A percentile compares a stretch with the other conserved stretches of the same genome.
phyloP scores from a whole-genome alignment of 2,797 vertebrate genomes.

The Hapalemur alaotrensis region DNA sequence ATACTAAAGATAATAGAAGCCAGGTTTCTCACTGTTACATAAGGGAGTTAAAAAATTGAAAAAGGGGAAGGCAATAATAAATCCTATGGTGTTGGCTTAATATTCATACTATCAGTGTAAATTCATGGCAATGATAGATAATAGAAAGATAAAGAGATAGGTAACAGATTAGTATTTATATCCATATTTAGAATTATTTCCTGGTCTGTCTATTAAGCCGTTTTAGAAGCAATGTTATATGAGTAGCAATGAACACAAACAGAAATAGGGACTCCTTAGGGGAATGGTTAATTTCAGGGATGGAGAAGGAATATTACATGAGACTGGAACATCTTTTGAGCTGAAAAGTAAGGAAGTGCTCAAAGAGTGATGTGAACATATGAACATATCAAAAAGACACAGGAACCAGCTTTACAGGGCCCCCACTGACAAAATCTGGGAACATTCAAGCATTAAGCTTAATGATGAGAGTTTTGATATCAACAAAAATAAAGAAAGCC shows the following conservation, averaged over 20 bases:
- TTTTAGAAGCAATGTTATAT: background rate
- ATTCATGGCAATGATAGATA: background rate
- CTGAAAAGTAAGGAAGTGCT: no score
- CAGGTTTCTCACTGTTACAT: background rate
- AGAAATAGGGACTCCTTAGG: background rate
- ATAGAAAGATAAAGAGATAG: background rate
- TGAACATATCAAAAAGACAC: background rate
- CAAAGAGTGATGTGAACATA: no score
- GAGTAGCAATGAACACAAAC: background rate
- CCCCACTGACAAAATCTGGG: background rate
- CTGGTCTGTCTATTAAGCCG: background rate
- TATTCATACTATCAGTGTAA: background rate
- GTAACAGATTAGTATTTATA: background rate
- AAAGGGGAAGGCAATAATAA: background rate
- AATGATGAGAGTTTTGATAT: background rate
- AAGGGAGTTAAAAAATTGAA: background rate
- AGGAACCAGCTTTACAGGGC: background rate
- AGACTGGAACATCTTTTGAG: background rate
- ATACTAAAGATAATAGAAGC: background rate
- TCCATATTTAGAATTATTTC: background rate
- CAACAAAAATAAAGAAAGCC: background rate
- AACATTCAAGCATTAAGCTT: background rate
- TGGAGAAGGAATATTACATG: background rate
- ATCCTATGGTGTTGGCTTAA: background rate
- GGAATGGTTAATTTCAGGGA: background rate